A percentile compares a stretch with the other conserved stretches of the same genome.
Conservation (phyloP, 2,113 vertebrate genomes). For the Ctenodactylus gundi region DNA sequence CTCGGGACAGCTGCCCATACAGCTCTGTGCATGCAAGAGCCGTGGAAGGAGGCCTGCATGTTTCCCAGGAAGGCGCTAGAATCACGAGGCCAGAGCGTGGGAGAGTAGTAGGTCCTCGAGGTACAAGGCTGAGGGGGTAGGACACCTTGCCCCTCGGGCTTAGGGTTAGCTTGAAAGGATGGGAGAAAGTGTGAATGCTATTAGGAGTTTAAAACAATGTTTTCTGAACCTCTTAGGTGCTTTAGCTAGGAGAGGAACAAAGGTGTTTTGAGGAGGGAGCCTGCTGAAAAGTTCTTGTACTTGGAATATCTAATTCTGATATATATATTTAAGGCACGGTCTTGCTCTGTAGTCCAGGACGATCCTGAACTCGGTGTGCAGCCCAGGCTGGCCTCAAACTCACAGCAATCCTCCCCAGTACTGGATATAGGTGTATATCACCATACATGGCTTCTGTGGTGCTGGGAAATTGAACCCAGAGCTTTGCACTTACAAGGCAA, state of each 20-base stretch:
- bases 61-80: background rate
- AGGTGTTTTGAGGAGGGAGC: background rate
- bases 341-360: too few relatives aligned
- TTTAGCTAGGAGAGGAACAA: background rate
- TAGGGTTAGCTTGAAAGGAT: background rate
- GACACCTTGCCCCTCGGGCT: background rate
- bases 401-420: too few relatives aligned
- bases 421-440: too few relatives aligned
- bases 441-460: too few relatives aligned
- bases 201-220: background rate
- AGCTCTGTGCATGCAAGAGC: background rate
- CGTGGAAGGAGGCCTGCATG: background rate
- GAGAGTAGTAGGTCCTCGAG: background rate
- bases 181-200: background rate
- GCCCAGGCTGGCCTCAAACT: too few relatives aligned
- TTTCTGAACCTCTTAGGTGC: background rate
- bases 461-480: too few relatives aligned
- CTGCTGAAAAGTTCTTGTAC: background rate
- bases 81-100: accelerated
- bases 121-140: too few relatives aligned
- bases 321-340: too few relatives aligned
- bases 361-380: too few relatives aligned
- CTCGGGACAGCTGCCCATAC: background rate
- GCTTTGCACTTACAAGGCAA: too few relatives aligned
- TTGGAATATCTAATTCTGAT: background rate